phyloP scores from a whole-genome alignment of 2,797 vertebrate genomes.

The Acanthurus tractus region DNA sequence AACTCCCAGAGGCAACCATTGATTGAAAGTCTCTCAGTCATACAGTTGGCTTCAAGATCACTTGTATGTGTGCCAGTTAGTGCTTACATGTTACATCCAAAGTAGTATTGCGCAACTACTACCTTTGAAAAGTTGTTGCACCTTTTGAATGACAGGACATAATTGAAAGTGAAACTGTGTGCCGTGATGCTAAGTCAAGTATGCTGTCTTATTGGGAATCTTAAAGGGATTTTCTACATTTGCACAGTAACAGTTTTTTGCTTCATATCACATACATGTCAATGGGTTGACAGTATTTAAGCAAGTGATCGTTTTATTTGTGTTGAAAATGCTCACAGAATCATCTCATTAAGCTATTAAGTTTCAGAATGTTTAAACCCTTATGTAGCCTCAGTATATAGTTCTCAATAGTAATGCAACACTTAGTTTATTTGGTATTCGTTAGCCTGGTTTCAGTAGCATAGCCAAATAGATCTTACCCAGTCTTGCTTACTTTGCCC shows the following conservation, averaged over 20 bases:
- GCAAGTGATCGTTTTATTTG: conserved; percentile 35
- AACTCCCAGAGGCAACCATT: conserved; percentile 60
- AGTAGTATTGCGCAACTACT: conserved; percentile 40
- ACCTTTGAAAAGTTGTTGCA: conserved; percentile 50
- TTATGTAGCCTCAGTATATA: conserved; percentile 44
- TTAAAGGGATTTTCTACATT: conserved; percentile 46
- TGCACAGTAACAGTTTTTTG: conserved; percentile 40
- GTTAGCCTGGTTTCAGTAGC: conserved; percentile 43
- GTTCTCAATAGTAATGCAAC: conserved; percentile 28
- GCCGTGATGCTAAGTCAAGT: conserved; percentile 19
- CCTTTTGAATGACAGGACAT: conserved; percentile 46
- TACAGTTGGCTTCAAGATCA: conserved; percentile 15
- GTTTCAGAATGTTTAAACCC: conserved; percentile 49
- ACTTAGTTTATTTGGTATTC: conserved; percentile 41
- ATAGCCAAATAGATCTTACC: conserved; percentile 13
- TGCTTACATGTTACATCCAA: conserved; percentile 54
- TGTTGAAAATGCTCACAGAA: conserved; percentile 30
- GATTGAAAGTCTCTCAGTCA: conserved; percentile 48
- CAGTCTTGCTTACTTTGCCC: conserved; percentile 38
- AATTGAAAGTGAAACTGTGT: conserved; percentile 20
- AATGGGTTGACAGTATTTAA: conserved; percentile 30
- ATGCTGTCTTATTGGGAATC: conserved; percentile 18
- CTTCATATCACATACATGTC: conserved; percentile 31
- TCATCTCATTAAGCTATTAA: conserved; percentile 59
- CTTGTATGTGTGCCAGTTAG: conserved; percentile 51